Evolutionary conservation across 2,797 vertebrate species (phyloP), one percentile per base, ranked within the genome.

Genomic region (Centroberyx gerrardi): DNA sequence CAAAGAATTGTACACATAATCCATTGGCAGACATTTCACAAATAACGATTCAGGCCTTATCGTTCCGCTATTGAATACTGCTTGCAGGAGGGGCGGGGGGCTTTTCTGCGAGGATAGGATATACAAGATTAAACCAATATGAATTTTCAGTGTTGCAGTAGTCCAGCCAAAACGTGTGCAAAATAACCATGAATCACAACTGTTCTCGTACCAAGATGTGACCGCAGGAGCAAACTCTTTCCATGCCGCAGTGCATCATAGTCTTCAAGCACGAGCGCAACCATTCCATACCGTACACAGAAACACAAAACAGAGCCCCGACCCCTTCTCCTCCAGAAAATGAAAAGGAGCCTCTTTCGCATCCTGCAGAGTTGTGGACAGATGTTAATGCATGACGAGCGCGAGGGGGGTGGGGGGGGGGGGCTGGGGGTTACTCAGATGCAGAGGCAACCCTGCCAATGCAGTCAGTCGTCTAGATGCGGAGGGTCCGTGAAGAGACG

Each of bases 201-300:
- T 49, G 81, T 82, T 86, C 88, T 74, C 33, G 65, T 84, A 87
- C 87, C 86, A 78, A 91, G 87, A 90, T 82, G 87, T 85, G 88
- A 93, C 90, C 93, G 59, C 91, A 93, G 80, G 42, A 76, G 80
- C 64, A 86, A 91, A 91, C 60, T 88, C 82, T 91, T 92, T 92
- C 92, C 91, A 90, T 87, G 73, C 87, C 72, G 75, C 82, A 68
- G 78, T 78, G 81, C 75, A 80, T 88, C 77, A 76, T 84, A 56
- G 6, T 83, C 84, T 68, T 74, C 52, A 76, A 58, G 78, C 74
- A 44, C 69, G 62, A 78, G 78, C 61, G 54, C 76, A 74, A 60
- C 78, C 81, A 68, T 82, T 85, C 74, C 80, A 76, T 68, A 74
- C 66, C 71, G n/a, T 66, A 51, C 70, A 68, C 69, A 67, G 46